Conservation (phyloP, 2,888 invertebrate genomes). For the Hydriomena furcata region DNA sequence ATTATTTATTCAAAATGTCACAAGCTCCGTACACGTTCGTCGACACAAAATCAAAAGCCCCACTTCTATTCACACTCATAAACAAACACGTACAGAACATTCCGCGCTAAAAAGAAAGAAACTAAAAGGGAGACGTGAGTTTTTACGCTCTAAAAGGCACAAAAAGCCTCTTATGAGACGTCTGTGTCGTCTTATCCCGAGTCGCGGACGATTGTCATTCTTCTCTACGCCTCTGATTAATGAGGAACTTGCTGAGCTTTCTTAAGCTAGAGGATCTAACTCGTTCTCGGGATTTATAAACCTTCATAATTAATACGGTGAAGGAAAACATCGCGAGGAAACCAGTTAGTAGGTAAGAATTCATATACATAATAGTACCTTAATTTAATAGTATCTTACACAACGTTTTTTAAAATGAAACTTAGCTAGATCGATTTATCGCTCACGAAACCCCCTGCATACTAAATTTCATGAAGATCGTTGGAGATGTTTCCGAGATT, state of each 20-base stretch:
- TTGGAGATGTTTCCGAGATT: too few species aligned
- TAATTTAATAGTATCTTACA: too few species aligned
- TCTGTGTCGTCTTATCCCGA: slow-evolving; percentile 13
- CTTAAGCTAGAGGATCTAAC: too few species aligned
- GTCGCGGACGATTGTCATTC: slow-evolving; percentile 19
- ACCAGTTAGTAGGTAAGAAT: too few species aligned
- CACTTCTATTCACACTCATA: background rate
- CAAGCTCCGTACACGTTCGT: background rate
- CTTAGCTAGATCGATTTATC: too few species aligned
- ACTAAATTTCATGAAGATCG: too few species aligned
- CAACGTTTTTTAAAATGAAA: too few species aligned
- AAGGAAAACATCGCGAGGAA: too few species aligned
- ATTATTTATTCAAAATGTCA: background rate
- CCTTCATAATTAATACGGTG: too few species aligned
- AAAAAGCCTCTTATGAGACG: slow-evolving; percentile 22
- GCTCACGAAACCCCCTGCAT: too few species aligned
- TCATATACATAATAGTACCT: too few species aligned
- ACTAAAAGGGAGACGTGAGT: slow-evolving; percentile 22
- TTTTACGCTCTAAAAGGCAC: slow-evolving; percentile 31
- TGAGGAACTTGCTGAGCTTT: slow-evolving; percentile 6
- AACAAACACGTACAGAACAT: slow-evolving; percentile 19
- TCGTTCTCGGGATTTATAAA: too few species aligned
- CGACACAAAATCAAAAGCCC: slow-evolving; percentile 11
- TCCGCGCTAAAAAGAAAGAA: slow-evolving; percentile 28
- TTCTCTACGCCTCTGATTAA: slow-evolving; percentile 15